Percentiles rank a stretch among this genome's conserved stretches.
phyloP scores from a whole-genome alignment of 2,888 invertebrate genomes.

The Leptogaster cylindrica region DNA sequence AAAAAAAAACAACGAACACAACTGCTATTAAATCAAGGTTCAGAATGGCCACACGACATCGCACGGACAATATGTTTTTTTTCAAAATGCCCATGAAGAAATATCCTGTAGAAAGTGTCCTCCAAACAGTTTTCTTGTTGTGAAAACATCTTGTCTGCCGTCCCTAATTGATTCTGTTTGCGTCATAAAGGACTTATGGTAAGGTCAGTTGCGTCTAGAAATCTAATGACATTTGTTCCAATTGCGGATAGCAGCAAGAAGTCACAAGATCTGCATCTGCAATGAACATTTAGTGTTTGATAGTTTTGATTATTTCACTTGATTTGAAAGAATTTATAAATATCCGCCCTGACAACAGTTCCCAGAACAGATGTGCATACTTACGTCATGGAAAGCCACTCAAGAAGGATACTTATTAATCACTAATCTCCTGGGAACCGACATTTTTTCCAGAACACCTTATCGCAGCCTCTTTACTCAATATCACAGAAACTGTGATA shows the following conservation, averaged over 20 bases:
- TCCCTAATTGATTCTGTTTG: background rate
- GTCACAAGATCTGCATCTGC: background rate
- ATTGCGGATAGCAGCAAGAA: background rate
- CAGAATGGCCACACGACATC: slow-evolving; percentile 3
- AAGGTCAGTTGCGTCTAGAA: background rate
- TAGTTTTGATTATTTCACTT: no score
- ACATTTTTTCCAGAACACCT: no score
- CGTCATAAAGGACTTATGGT: background rate
- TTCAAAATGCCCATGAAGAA: background rate
- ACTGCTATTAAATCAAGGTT: slow-evolving; percentile 4
- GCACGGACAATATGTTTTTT: background rate
- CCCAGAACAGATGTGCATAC: no score
- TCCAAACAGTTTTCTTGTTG: background rate
- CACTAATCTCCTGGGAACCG: no score
- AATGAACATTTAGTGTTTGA: no score
- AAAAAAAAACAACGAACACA: background rate
- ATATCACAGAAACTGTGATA: no score
- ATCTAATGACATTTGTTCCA: background rate
- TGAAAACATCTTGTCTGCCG: background rate
- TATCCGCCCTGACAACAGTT: no score
- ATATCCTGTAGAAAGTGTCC: background rate
- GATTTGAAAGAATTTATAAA: no score
- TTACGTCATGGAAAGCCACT: no score
- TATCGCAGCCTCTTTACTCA: no score
- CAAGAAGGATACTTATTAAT: no score